phyloP scores from a whole-genome alignment of 2,888 invertebrate species.

The Agrenia bidenticulata region DNA sequence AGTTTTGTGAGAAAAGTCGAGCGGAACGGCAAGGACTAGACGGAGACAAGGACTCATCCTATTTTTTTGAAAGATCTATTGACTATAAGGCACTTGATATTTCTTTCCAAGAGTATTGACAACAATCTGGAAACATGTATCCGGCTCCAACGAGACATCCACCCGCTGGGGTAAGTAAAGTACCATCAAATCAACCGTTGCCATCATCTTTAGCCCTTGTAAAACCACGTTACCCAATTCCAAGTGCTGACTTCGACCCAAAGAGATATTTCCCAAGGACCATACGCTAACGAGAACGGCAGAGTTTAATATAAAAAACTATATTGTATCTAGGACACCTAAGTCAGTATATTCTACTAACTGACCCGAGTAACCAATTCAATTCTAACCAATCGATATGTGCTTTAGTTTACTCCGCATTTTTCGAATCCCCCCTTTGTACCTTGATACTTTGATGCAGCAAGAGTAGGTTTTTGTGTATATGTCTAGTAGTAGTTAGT shows the following conservation, averaged over 20 bases:
- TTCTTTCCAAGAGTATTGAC: constrained; percentile 1
- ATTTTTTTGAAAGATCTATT: too few species aligned
- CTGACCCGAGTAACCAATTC: constrained; percentile 6
- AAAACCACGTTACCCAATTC: too few species aligned
- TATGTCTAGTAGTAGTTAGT: neutral
- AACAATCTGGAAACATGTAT: constrained; percentile 62
- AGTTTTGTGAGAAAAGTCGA: constrained; percentile 11
- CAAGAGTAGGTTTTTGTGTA: neutral
- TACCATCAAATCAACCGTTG: constrained; percentile 4
- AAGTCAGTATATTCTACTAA: neutral
- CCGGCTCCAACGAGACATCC: constrained; percentile 75
- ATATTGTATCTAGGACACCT: too few species aligned
- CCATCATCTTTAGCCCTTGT: too few species aligned
- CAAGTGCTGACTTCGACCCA: too few species aligned
- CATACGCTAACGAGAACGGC: too few species aligned
- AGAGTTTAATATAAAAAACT: too few species aligned
- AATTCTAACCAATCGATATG: constrained; percentile 1
- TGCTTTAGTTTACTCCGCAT: constrained; percentile 9
- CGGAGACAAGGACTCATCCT: constrained; percentile 8
- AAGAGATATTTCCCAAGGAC: too few species aligned
- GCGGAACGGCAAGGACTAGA: constrained; percentile 7
- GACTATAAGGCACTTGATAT: constrained; percentile 2
- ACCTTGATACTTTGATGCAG: constrained; percentile 2
- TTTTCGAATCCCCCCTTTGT: neutral
- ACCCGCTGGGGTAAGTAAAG: constrained; percentile 68